Base-by-base conservation (phyloP, 2,797 vertebrate species). In the Pseudochirops corinnae region DNA sequence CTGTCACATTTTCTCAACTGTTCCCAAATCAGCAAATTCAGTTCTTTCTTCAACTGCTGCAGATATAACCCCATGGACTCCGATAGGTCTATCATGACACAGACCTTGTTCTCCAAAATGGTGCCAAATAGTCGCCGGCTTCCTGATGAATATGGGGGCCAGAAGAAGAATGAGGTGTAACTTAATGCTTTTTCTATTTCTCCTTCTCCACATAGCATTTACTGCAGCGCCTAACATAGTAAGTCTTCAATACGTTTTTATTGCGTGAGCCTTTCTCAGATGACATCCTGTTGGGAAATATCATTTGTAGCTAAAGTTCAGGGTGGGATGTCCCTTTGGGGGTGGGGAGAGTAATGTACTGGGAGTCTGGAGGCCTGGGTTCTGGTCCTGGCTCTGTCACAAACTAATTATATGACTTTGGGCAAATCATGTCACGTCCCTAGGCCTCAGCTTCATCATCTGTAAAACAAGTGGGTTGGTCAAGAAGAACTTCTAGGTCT, bases 11-110 rank as follows among this genome's bases (percentile, higher is more conserved):
- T 98, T 93, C 99, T 97, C 92, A 99, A 98, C 96, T 99, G 99
- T 58, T 99, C 99, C 99, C 99, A 99, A 95, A 99, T 98, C 87
- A 99, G 98, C 39, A 98, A 98, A 50, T 97, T 55, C 91, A 99
- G 97, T 90, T 98, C 99, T 87, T 97, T 98, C 87, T 98, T 98
- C 93, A 99, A 53, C 46, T 97, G 90, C 56, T 97, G 96, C 96
- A 99, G 97, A 94, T 97, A 96, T 0, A 98, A 97, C 55, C 97
- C 98, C 99, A 99, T 99, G 96, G 99, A 99, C 82, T 99, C 99
- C 0, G 99, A 99, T 0, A 98, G 98, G 92, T 99, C 99, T 96
- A 99, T 97, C 96, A 99, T 57, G 93, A 99, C 58, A 96, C 99
- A 99, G 16, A 99, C 98, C 0, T 97, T 98, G 33, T 95, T 97